A percentile compares a stretch with the other conserved stretches of the same genome.
phyloP scores from a whole-genome alignment of 2,113 vertebrate genomes.

The Suricata suricatta region DNA sequence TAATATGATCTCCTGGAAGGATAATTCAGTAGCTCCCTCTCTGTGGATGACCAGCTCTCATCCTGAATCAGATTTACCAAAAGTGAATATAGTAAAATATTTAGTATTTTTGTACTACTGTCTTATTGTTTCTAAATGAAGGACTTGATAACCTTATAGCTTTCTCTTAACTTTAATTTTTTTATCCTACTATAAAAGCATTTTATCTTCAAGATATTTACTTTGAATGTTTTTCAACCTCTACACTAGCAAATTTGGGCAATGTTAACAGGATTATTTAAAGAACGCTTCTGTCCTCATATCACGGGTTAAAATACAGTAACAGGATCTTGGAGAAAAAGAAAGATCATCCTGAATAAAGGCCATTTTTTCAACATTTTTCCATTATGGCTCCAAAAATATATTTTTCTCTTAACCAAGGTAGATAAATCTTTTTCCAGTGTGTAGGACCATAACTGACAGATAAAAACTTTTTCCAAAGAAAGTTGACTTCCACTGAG shows the following conservation, averaged over 20 bases:
- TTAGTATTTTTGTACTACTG: neutral
- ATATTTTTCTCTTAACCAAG: neutral
- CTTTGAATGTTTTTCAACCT: neutral
- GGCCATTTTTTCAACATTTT: neutral
- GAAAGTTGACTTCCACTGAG: neutral
- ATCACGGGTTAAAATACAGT: neutral
- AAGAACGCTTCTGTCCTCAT: neutral
- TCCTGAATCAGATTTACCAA: neutral
- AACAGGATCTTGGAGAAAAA: neutral
- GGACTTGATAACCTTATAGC: neutral
- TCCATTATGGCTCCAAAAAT: neutral
- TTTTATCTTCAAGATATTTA: constrained; percentile 2
- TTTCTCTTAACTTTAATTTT: neutral
- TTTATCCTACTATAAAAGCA: neutral
- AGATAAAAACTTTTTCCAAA: neutral
- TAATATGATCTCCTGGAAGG: neutral
- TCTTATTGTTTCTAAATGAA: constrained; percentile 7
- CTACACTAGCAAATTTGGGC: neutral
- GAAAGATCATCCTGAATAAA: neutral
- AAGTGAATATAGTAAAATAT: neutral
- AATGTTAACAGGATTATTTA: neutral
- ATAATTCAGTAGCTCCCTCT: neutral
- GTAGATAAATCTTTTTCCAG: neutral
- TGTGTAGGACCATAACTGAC: neutral
- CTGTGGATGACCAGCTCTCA: neutral